Percentiles rank a stretch among this genome's conserved stretches.
Evolutionary conservation across 2,888 invertebrate species (phyloP).

Genomic region (Microctonus hyperodae): DNA sequence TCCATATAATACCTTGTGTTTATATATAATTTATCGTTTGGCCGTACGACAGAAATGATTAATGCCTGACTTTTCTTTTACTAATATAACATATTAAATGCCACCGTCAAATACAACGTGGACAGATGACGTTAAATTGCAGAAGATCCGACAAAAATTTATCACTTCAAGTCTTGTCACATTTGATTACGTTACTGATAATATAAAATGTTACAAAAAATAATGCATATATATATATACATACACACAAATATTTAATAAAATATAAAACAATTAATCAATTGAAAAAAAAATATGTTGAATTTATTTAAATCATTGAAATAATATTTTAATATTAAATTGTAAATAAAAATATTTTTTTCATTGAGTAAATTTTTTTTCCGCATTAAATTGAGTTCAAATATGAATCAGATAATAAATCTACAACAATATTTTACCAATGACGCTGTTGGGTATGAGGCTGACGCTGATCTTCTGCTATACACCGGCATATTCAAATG

Average conservation of each 20-base stretch:
- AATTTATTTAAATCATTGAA: conserved; percentile 10
- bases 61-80: conserved; percentile 15
- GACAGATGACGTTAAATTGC: conserved; percentile 23
- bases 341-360: not conserved
- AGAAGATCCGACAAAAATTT: conserved; percentile 18
- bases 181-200: conserved; percentile 20
- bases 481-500: too few species aligned
- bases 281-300: conserved; percentile 7
- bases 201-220: not conserved
- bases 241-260: not conserved
- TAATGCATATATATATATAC: not conserved
- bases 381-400: not conserved
- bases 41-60: conserved; percentile 13
- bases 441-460: not conserved
- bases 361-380: not conserved
- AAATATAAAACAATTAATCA: conserved; percentile 1
- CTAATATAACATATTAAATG: conserved; percentile 20
- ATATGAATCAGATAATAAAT: not conserved
- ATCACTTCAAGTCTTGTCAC: conserved; percentile 9
- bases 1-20: not conserved
- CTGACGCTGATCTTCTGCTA: not conserved
- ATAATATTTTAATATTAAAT: not conserved
- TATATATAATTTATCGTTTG: not conserved
- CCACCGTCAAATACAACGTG: conserved; percentile 21
- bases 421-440: not conserved